phyloP scores from a whole-genome alignment of 2,797 vertebrate genomes.

The Gymnothorax reevesii region DNA sequence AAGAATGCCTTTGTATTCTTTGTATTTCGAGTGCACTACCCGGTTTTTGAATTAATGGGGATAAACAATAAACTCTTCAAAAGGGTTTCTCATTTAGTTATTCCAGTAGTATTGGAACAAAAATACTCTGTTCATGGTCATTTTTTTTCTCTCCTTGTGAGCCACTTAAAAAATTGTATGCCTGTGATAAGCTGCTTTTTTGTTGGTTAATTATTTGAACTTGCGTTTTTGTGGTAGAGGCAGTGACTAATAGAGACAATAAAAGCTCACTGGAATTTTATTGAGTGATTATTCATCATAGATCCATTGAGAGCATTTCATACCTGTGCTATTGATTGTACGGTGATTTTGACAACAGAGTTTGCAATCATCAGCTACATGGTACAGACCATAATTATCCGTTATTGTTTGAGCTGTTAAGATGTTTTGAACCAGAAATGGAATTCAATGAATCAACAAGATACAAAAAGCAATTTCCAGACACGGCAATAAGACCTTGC shows the following conservation, averaged over 20 bases:
- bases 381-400: constrained; percentile 56
- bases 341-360: constrained; percentile 58
- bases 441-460: constrained; percentile 54
- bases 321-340: constrained; percentile 15
- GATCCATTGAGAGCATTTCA: constrained; percentile 21
- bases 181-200: constrained; percentile 34
- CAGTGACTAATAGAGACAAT: constrained; percentile 36
- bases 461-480: constrained; percentile 20
- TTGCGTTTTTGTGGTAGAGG: constrained; percentile 44
- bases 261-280: constrained; percentile 41
- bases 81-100: constrained; percentile 21
- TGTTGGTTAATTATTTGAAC: constrained; percentile 41
- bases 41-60: constrained; percentile 1
- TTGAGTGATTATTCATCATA: constrained; percentile 52
- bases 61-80: neutral
- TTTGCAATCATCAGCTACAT: constrained; percentile 36
- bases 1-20: neutral
- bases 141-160: neutral
- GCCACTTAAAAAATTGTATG: neutral
- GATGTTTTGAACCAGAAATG: constrained; percentile 46
- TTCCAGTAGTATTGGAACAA: neutral
- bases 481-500: neutral
- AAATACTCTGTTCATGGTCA: constrained; percentile 16
- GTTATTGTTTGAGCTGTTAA: constrained; percentile 53
- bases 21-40: neutral